phyloP scores from a whole-genome alignment of 1,140 invertebrate genomes.

The Anoplophora glabripennis region DNA sequence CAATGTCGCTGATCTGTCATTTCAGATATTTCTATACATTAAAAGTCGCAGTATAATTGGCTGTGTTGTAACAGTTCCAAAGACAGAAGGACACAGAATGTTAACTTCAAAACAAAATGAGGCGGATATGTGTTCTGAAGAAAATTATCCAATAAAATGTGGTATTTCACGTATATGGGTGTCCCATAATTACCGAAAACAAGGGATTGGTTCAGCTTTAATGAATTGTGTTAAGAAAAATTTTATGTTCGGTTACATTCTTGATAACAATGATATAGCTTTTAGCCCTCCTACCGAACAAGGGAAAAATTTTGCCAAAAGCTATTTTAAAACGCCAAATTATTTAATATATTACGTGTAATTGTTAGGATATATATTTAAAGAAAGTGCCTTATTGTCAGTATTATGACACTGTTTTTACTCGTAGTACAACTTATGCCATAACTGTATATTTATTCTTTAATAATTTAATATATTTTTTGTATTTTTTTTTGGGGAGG shows the following conservation, averaged over 20 bases:
- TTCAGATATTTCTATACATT: constrained; percentile 69
- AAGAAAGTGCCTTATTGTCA: too few relatives aligned
- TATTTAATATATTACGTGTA: constrained; percentile 58
- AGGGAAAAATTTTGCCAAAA: constrained; percentile 72
- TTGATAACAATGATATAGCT: constrained; percentile 64
- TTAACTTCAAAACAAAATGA: constrained; percentile 57
- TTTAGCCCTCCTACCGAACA: constrained; percentile 77
- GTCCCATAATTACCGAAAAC: constrained; percentile 59
- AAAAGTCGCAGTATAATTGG: constrained; percentile 71
- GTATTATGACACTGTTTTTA: too few relatives aligned
- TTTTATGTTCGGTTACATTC: constrained; percentile 63
- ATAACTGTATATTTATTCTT: too few relatives aligned
- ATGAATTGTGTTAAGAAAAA: constrained; percentile 61
- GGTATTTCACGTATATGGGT: constrained; percentile 83
- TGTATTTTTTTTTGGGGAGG: too few relatives aligned
- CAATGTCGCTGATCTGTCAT: too few relatives aligned
- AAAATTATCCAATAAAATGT: constrained; percentile 66
- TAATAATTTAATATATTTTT: too few relatives aligned
- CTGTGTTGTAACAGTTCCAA: constrained; percentile 68
- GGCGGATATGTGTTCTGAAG: constrained; percentile 66
- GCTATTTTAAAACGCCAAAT: constrained; percentile 67
- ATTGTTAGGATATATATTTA: not conserved
- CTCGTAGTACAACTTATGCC: too few relatives aligned
- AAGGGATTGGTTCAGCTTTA: constrained; percentile 68
- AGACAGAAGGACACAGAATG: constrained; percentile 61